Conservation (phyloP, 2,888 invertebrate genomes). For the Meloe dianella region DNA sequence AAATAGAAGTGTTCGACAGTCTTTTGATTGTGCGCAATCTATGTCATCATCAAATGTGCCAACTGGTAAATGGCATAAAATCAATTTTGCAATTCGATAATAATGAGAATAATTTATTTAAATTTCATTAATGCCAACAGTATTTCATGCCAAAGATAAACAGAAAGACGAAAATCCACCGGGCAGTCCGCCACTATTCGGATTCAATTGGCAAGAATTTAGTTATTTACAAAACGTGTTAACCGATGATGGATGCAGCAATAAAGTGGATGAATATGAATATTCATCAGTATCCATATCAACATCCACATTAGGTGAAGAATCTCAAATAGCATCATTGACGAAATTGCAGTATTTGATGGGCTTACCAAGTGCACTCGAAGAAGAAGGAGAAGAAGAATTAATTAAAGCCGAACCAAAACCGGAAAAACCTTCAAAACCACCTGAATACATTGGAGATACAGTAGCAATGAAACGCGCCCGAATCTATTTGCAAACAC, state of each 20-base stretch:
- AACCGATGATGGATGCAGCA: neutral
- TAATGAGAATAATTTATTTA: too few species aligned
- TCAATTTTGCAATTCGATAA: too few species aligned
- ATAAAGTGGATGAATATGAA: neutral
- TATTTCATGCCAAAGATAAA: too few species aligned
- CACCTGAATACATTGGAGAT: conserved; percentile 21
- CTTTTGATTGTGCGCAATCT: too few species aligned
- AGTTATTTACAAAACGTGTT: neutral
- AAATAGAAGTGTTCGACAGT: too few species aligned
- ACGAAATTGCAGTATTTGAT: conserved; percentile 47
- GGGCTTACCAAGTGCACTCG: conserved; percentile 40
- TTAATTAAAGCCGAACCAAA: conserved; percentile 18
- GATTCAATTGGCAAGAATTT: neutral
- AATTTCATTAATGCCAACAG: too few species aligned
- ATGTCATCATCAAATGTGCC: too few species aligned
- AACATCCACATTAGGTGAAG: neutral
- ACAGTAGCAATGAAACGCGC: conserved; percentile 50
- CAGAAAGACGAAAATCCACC: too few species aligned
- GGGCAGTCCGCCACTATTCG: neutral
- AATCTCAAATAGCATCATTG: neutral
- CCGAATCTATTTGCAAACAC: conserved; percentile 55
- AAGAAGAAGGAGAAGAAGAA: conserved; percentile 37
- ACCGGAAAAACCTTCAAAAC: conserved; percentile 19
- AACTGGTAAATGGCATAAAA: too few species aligned
- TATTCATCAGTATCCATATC: neutral